Evolutionary conservation across 2,797 vertebrate genomes (phyloP).

Genomic region (Octomys mimax): DNA sequence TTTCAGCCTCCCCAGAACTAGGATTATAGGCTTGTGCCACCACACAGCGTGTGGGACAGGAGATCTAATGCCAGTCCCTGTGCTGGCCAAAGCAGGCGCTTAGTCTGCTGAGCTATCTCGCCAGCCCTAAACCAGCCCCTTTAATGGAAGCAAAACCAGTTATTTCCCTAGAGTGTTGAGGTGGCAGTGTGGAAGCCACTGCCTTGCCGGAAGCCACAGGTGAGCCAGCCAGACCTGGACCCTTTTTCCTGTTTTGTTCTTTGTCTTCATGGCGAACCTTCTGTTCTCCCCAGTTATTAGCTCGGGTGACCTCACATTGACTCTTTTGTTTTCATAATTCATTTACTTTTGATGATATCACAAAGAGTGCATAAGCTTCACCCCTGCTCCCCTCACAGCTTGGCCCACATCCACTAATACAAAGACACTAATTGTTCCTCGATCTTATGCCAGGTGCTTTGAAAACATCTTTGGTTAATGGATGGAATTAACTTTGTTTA

Average conservation of each 20-base stretch:
- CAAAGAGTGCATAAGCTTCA: constrained; percentile 69
- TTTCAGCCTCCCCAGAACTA: no score
- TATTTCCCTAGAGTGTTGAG: background rate
- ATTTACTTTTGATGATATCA: constrained; percentile 85
- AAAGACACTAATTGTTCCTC: constrained; percentile 82
- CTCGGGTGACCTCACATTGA: constrained; percentile 77
- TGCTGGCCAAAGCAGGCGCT: no score
- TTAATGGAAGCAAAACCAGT: background rate
- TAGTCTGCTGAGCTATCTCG: no score
- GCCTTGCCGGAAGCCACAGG: background rate
- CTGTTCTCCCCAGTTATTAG: constrained; percentile 81
- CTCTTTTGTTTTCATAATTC: constrained; percentile 83
- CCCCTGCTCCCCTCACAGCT: background rate
- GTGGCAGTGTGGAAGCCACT: background rate
- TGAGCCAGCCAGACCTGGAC: background rate
- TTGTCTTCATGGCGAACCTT: constrained; percentile 70
- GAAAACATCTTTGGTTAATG: constrained; percentile 78
- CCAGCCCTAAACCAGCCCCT: background rate
- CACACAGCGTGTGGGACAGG: no score
- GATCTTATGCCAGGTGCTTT: constrained; percentile 78
- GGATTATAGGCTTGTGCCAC: no score
- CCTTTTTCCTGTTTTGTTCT: accelerated
- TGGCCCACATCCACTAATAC: constrained; percentile 82
- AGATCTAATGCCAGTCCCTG: no score
- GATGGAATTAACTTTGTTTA: constrained; percentile 80